Conservation (phyloP, 2,888 invertebrate genomes). For the Linyphia triangularis region DNA sequence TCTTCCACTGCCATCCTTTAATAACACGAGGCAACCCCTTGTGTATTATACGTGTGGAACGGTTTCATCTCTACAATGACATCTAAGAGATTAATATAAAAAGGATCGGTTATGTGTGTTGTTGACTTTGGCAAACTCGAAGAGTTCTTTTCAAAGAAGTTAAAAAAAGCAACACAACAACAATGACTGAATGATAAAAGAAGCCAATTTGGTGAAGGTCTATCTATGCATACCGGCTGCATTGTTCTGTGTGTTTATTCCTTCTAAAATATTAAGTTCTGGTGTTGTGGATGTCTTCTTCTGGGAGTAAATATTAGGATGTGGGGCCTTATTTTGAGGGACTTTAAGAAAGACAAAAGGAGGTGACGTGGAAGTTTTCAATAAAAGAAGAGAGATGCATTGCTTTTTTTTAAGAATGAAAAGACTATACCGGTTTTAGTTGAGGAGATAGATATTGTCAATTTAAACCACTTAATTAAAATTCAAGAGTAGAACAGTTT, state of each 20-base stretch:
- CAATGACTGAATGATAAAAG: slow-evolving; percentile 58
- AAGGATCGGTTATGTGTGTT: slow-evolving; percentile 34
- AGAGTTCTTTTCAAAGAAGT: neutral
- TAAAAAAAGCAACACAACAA: slow-evolving; percentile 21
- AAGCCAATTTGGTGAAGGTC: slow-evolving; percentile 54
- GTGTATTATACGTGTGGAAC: slow-evolving; percentile 23
- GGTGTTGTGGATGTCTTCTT: slow-evolving; percentile 8
- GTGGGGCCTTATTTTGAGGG: slow-evolving; percentile 17
- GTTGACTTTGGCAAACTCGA: slow-evolving; percentile 21
- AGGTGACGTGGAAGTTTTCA: neutral
- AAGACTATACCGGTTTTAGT: no score
- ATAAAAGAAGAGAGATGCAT: neutral
- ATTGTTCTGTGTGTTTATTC: slow-evolving; percentile 14
- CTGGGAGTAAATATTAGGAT: slow-evolving; percentile 25
- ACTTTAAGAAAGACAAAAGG: neutral
- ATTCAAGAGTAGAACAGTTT: neutral
- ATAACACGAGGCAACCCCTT: slow-evolving; percentile 62
- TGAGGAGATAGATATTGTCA: no score
- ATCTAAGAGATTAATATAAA: slow-evolving; percentile 59
- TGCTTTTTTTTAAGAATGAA: no score
- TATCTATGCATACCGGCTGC: neutral
- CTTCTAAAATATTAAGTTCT: slow-evolving; percentile 62
- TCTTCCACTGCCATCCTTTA: slow-evolving; percentile 41
- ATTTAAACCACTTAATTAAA: neutral
- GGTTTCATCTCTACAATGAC: slow-evolving; percentile 54